Conservation (phyloP, 2,113 vertebrate species). For the Syrrhaptes paradoxus region DNA sequence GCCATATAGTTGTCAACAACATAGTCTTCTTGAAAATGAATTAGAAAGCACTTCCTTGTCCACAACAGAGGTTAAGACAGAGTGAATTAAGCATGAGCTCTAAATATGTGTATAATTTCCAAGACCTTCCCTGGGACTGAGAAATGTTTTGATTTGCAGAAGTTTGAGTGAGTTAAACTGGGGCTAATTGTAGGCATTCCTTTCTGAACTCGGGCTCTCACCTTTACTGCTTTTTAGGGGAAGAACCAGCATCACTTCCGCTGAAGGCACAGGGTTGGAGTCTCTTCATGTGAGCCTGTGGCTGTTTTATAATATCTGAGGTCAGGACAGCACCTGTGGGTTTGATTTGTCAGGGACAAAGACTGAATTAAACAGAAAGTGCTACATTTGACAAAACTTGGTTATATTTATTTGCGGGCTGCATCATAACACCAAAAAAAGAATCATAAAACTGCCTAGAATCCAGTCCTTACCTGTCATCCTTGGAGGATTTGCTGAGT, state of each 20-base stretch:
- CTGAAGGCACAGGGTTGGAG: neutral
- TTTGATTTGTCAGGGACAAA: neutral
- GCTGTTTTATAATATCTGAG: neutral
- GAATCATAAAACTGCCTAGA: neutral
- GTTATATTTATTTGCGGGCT: neutral
- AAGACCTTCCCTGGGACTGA: neutral
- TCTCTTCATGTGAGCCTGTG: neutral
- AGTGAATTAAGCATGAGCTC: neutral
- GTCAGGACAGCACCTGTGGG: neutral
- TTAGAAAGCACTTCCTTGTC: neutral
- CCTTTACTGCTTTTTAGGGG: neutral
- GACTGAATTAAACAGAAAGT: neutral
- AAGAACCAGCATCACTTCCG: neutral
- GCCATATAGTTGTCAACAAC: neutral
- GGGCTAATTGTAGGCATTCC: neutral
- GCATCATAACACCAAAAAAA: neutral
- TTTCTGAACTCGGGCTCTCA: neutral
- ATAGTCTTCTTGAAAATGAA: neutral
- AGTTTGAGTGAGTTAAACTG: neutral
- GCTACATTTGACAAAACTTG: neutral
- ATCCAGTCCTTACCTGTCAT: neutral
- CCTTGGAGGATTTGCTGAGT: neutral
- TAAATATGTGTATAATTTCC: neutral
- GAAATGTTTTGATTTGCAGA: neutral
- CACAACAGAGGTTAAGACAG: neutral